Percentiles rank a stretch among this genome's conserved stretches.
These are phyloP conservation scores for Elysia crispata DNA, from an alignment of 2,888 invertebrate species.

Conservation along the genomic window DNA sequence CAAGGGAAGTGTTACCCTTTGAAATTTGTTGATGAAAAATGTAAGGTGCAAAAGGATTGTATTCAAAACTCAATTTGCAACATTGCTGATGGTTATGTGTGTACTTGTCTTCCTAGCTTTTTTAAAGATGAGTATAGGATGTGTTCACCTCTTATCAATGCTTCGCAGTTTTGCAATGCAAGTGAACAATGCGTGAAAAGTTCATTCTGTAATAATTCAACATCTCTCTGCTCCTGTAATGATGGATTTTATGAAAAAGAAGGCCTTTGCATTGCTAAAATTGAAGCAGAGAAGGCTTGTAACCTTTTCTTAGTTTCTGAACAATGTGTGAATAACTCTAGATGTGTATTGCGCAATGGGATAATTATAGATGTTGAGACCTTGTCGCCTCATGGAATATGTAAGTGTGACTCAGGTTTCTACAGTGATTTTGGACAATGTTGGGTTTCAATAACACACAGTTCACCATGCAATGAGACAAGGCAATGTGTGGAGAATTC, in stretches of 20 bases:
- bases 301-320: neutral
- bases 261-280: conserved; percentile 3
- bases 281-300: conserved; percentile 19
- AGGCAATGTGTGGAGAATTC: conserved; percentile 46
- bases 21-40: conserved; percentile 10
- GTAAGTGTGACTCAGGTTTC: conserved; percentile 44
- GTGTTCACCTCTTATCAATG: conserved; percentile 38
- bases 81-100: neutral
- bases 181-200: conserved; percentile 45
- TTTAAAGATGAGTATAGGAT: conserved; percentile 2
- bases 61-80: conserved; percentile 39
- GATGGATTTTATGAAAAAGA: conserved; percentile 42
- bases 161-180: conserved; percentile 23
- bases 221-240: conserved; percentile 35
- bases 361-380: conserved; percentile 7
- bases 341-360: neutral
- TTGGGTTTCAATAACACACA: neutral
- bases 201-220: conserved; percentile 34
- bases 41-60: conserved; percentile 39
- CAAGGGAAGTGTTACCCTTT: conserved; percentile 34
- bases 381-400: neutral
- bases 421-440: conserved; percentile 42
- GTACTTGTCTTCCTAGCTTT: conserved; percentile 43
- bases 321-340: conserved; percentile 29
- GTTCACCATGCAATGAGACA: conserved; percentile 32